phyloP scores from a whole-genome alignment of 2,113 vertebrate genomes.

The zebrafish (Danio rerio) region GRCz12tu NC_133178.1:15420501-15421000 shows the following conservation, averaged over 20 bases:
- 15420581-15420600: no score
- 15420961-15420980: slow-evolving; percentile 49
- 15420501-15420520: neutral
- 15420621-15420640: neutral
- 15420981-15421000: slow-evolving; percentile 4
- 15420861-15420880: slow-evolving; percentile 9
- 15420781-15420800: neutral
- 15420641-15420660: neutral
- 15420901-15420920: slow-evolving; percentile 36
- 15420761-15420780: neutral
- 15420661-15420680: neutral
- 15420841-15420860: slow-evolving; percentile 19
- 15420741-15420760: neutral
- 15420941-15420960: slow-evolving; percentile 52
- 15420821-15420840: neutral
- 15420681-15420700: neutral
- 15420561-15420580: neutral
- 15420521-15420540: neutral
- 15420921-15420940: slow-evolving; percentile 14
- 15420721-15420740: neutral
- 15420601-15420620: neutral
- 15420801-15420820: neutral
- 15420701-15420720: neutral
- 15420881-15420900: slow-evolving; percentile 25
- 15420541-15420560: neutral